Evolutionary conservation across 2,113 vertebrate genomes (phyloP).

Genomic region (Penelope pileata): DNA sequence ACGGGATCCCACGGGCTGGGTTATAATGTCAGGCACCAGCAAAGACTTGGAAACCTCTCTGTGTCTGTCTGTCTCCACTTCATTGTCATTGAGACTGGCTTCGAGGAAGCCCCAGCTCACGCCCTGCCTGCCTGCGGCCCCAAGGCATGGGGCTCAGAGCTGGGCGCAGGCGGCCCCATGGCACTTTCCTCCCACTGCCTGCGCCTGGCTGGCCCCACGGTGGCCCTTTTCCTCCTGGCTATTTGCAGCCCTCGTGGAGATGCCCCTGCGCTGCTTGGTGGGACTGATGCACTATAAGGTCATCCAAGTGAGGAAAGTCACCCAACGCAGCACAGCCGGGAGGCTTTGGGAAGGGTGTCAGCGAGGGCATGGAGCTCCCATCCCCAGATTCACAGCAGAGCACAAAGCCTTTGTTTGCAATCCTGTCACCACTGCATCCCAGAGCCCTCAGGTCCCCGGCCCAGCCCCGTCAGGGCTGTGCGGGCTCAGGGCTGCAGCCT

Average conservation of each 20-base stretch:
- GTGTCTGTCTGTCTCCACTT: not conserved
- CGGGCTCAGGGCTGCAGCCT: not conserved
- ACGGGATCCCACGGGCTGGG: rapidly evolving
- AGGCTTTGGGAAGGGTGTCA: rapidly evolving
- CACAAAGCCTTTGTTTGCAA: not conserved
- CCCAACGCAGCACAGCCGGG: not conserved
- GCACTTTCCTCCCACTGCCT: not conserved
- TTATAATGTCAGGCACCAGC: not conserved
- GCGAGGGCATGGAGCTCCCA: not conserved
- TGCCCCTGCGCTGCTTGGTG: not conserved
- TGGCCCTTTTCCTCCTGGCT: not conserved
- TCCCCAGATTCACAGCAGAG: not conserved
- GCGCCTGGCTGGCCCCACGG: rapidly evolving
- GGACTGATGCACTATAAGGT: no score
- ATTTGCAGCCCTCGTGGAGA: not conserved
- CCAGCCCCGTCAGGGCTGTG: not conserved
- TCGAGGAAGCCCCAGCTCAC: not conserved
- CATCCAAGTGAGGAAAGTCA: not conserved
- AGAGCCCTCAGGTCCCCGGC: not conserved
- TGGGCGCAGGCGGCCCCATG: not conserved
- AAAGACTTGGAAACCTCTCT: not conserved
- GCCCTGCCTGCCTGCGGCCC: not conserved
- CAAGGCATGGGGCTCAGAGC: rapidly evolving
- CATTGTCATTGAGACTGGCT: not conserved
- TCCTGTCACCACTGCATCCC: not conserved